Percentiles rank a stretch among this genome's conserved stretches.
phyloP scores from a whole-genome alignment of 2,888 invertebrate species.

The Trichopria drosophilae region DNA sequence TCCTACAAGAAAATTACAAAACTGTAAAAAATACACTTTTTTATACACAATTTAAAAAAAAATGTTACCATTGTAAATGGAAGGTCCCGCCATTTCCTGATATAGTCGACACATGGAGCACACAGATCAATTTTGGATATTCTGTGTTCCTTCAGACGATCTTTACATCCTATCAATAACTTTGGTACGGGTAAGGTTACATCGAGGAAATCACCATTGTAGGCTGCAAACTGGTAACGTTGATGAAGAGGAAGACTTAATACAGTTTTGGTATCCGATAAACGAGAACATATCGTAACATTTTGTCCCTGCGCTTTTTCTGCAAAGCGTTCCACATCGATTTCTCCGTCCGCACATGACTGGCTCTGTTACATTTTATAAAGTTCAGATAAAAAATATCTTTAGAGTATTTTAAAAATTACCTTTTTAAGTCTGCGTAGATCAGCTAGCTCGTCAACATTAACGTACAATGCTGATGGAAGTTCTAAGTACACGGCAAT shows the following conservation, averaged over 20 bases:
- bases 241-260: slow-evolving; percentile 50
- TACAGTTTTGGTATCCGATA: slow-evolving; percentile 27
- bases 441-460: slow-evolving; percentile 53
- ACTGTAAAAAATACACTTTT: slow-evolving; percentile 1
- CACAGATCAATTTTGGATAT: slow-evolving; percentile 49
- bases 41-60: not conserved
- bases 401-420: slow-evolving; percentile 12
- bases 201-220: slow-evolving; percentile 37
- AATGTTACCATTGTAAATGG: slow-evolving; percentile 43
- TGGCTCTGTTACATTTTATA: slow-evolving; percentile 38
- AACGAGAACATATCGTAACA: slow-evolving; percentile 43
- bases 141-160: slow-evolving; percentile 43
- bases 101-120: slow-evolving; percentile 42
- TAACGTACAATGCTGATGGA: slow-evolving; percentile 50
- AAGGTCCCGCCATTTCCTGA: slow-evolving; percentile 50
- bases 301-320: slow-evolving; percentile 49
- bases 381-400: slow-evolving; percentile 11
- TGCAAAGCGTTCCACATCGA: slow-evolving; percentile 51
- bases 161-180: slow-evolving; percentile 48
- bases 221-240: slow-evolving; percentile 46
- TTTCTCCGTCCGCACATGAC: slow-evolving; percentile 49
- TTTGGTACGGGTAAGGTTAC: slow-evolving; percentile 42
- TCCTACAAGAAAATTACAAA: slow-evolving; percentile 38
- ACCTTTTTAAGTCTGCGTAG: slow-evolving; percentile 47
- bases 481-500: slow-evolving; percentile 45